phyloP scores from a whole-genome alignment of 1,140 invertebrate genomes.

The Asobara japonica region DNA sequence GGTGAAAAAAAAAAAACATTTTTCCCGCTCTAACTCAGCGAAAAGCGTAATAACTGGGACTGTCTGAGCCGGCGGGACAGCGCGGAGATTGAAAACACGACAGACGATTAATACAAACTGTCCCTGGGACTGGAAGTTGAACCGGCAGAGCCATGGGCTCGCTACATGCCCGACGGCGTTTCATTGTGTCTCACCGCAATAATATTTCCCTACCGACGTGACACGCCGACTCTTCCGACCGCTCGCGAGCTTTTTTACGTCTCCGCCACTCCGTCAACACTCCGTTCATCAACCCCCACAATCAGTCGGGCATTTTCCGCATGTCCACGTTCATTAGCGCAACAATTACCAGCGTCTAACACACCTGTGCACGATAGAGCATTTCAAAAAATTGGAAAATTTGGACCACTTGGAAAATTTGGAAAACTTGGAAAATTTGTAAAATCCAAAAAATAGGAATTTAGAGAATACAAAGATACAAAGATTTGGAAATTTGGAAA shows the following conservation, averaged over 20 bases:
- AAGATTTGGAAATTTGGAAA: no score
- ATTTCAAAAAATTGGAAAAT: no score
- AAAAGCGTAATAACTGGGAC: constrained; percentile 6
- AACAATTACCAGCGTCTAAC: constrained; percentile 47
- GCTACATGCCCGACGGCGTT: neutral
- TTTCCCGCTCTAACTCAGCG: neutral
- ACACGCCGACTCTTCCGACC: constrained; percentile 35
- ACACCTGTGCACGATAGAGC: constrained; percentile 42
- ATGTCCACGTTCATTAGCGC: constrained; percentile 46
- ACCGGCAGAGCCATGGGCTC: neutral
- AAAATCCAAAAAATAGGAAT: no score
- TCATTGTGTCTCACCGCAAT: constrained; percentile 21
- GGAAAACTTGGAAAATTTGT: no score
- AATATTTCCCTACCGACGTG: constrained; percentile 24
- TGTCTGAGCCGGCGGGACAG: neutral
- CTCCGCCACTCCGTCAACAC: constrained; percentile 18
- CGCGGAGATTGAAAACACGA: constrained; percentile 5
- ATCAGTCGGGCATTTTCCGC: constrained; percentile 15
- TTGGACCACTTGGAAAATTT: no score
- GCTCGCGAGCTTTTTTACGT: constrained; percentile 33
- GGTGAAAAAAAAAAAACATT: neutral
- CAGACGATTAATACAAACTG: constrained; percentile 6
- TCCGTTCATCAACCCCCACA: constrained; percentile 21
- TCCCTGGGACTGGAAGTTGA: neutral
- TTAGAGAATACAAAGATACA: no score